phyloP scores from a whole-genome alignment of 2,888 invertebrate genomes.

The Punctoribates punctum region DNA sequence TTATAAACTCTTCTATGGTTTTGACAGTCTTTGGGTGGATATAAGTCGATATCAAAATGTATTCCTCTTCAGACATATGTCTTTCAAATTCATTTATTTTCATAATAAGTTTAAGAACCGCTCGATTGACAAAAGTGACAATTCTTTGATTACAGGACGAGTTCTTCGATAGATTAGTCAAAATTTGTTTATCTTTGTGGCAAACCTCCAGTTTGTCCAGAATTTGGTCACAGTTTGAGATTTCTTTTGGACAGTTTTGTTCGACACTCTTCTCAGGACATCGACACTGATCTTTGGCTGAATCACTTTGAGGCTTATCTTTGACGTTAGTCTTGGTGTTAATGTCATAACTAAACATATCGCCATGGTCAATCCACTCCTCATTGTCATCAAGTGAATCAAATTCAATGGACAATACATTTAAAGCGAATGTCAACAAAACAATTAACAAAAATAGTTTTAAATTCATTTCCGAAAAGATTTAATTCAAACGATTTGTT shows the following conservation, averaged over 20 bases:
- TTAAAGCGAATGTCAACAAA: not conserved
- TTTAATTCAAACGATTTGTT: not conserved
- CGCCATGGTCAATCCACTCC: slow-evolving; percentile 14
- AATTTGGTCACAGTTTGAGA: slow-evolving; percentile 6
- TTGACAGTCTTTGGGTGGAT: not conserved
- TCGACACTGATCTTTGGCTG: not conserved
- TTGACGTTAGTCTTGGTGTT: slow-evolving; percentile 14
- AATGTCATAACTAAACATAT: slow-evolving; percentile 31
- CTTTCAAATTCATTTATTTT: not conserved
- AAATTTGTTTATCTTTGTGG: not conserved
- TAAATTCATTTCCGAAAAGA: not conserved
- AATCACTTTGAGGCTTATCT: not conserved
- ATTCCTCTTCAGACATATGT: not conserved
- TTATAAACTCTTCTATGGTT: not conserved
- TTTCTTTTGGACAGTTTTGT: not conserved
- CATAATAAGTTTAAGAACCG: not conserved
- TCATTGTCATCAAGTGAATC: not conserved
- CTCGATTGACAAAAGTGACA: not conserved
- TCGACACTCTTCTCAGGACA: not conserved
- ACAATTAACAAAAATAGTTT: not conserved
- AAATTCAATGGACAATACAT: slow-evolving; percentile 3
- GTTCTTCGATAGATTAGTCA: not conserved
- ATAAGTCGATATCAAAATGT: not conserved
- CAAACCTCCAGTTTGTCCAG: slow-evolving; percentile 16
- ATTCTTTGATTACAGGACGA: slow-evolving; percentile 26